Evolutionary conservation across 1,140 invertebrate species (phyloP).

Genomic region (Conus betulinus): DNA sequence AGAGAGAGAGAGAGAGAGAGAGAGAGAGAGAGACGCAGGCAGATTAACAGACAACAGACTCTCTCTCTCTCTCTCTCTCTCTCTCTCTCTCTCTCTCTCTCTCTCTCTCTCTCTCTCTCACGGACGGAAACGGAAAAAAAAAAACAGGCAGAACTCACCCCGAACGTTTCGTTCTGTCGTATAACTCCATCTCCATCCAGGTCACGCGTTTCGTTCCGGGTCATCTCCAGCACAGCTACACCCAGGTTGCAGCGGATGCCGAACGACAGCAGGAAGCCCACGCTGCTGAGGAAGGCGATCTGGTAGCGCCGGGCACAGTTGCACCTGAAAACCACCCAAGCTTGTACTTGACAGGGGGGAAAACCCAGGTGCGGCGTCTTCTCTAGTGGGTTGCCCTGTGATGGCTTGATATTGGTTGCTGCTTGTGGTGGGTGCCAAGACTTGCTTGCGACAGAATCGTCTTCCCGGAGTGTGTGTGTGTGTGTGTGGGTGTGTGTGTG

Average conservation of each 20-base stretch:
- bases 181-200: slow-evolving; percentile 53
- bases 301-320: slow-evolving; percentile 68
- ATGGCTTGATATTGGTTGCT: background rate
- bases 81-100: too few relatives aligned
- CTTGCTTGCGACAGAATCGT: too few relatives aligned
- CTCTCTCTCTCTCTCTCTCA: too few relatives aligned
- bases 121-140: too few relatives aligned
- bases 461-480: too few relatives aligned
- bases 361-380: background rate
- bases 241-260: slow-evolving; percentile 89
- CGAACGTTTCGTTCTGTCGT: slow-evolving; percentile 47
- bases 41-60: too few relatives aligned
- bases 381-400: background rate
- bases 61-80: too few relatives aligned
- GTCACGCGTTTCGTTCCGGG: slow-evolving; percentile 74
- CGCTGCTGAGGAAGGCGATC: slow-evolving; percentile 70
- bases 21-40: too few relatives aligned
- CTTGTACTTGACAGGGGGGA: background rate
- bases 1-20: too few relatives aligned
- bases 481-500: too few relatives aligned
- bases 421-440: too few relatives aligned
- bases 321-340: slow-evolving; percentile 43
- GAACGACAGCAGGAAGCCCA: slow-evolving; percentile 76
- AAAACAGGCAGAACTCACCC: slow-evolving; percentile 39
- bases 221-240: slow-evolving; percentile 91